These are phyloP conservation scores for Littorina saxatilis DNA, from an alignment of 1,140 invertebrate species.

Conservation along the genomic window DNA sequence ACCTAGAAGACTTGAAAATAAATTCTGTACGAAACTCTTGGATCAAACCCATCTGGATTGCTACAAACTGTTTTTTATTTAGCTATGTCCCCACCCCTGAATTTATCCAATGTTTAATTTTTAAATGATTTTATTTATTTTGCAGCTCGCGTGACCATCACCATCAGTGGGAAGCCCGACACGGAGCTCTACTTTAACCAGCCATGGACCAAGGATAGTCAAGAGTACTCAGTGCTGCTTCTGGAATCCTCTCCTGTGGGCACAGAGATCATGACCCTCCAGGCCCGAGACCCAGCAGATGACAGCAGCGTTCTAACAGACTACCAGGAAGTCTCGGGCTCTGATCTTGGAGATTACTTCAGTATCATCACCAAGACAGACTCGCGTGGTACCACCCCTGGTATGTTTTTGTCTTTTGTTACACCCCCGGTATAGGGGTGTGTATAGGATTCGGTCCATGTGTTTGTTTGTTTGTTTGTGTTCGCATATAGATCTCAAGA, in stretches of 20 bases:
- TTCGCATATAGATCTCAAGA: too few relatives aligned
- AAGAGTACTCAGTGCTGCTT: background rate
- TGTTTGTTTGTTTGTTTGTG: too few relatives aligned
- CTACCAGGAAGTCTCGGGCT: slow-evolving; percentile 34
- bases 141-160: slow-evolving; percentile 42
- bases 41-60: too few relatives aligned
- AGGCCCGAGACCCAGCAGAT: slow-evolving; percentile 47
- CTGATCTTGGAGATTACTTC: slow-evolving; percentile 40
- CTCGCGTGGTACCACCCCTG: background rate
- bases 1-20: too few relatives aligned
- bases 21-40: too few relatives aligned
- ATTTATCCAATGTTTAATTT: too few relatives aligned
- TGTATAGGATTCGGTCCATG: too few relatives aligned
- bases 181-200: slow-evolving; percentile 4
- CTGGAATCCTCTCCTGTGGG: slow-evolving; percentile 17
- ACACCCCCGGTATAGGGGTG: too few relatives aligned
- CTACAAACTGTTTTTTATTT: too few relatives aligned
- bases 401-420: background rate
- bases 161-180: slow-evolving; percentile 25
- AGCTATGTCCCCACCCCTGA: too few relatives aligned
- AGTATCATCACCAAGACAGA: slow-evolving; percentile 41
- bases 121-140: too few relatives aligned
- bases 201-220: slow-evolving; percentile 26
- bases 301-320: slow-evolving; percentile 18
- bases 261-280: slow-evolving; percentile 44